Evolutionary conservation across 2,888 invertebrate genomes (phyloP), one percentile per base, ranked within the genome.

Genomic region (Aproaerema taeniolella): DNA sequence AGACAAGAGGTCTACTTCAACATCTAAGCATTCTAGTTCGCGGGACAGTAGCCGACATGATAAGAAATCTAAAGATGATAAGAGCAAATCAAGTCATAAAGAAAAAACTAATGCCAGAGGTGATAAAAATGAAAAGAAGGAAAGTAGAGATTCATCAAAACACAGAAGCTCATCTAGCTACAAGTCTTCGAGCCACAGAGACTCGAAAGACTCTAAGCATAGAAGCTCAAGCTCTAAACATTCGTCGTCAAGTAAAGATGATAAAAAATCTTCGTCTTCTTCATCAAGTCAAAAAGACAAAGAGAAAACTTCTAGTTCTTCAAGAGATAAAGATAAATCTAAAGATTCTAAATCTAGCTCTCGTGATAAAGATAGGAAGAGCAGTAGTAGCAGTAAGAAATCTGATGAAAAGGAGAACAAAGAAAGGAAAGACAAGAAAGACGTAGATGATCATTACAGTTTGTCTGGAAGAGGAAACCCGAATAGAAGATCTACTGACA

Each of bases 401-500:
- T 28, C 29, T 43, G 81, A 83, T 26, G 78, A 80, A 12, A 81
- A 88, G 62, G 75, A 67, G 2, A 39, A 71, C 20, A 83, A 64
- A 46, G 64, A 83, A 41, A 87, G 86, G 50, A 79, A 85, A 38
- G 75, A 72, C 13, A 88, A 87, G 55, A 89, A 90, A 58, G 76
- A 87, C 2, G 86, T 85, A 40, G 94, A 94, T 59, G 94, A 94
- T 67, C 93, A 94, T 61, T 91, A 90, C 42, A 90, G 90, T 52
- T 79, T 90, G 3, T 90, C 91, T 25, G 88, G 89, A 0, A 91
- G 92, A 58, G 88, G 87, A 8, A 88, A 88, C 29, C 89, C 89
- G 38, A 89, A 88, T 49, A 88, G 94, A 5, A 86, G 94, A 34
- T 94, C 94, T 0, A 92, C 93, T 0, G 95, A 93, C 53, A 86